Conservation (phyloP, 2,797 vertebrate genomes). For the Anguilla anguilla region DNA sequence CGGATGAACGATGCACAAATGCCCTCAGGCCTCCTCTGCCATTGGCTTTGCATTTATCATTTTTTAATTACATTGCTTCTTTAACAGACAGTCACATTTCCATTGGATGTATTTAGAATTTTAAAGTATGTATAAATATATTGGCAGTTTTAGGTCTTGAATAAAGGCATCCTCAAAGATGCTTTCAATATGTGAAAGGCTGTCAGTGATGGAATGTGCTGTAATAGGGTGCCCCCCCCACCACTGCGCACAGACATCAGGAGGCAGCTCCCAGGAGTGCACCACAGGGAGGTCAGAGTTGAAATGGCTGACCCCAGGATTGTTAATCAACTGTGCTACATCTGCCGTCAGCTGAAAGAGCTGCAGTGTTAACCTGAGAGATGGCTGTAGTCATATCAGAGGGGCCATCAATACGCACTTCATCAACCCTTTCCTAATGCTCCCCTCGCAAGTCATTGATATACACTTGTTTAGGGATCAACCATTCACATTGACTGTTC, state of each 20-base stretch:
- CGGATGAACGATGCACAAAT: neutral
- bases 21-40: neutral
- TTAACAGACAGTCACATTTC: neutral
- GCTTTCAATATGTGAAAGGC: constrained; percentile 7
- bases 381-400: neutral
- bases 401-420: constrained; percentile 4
- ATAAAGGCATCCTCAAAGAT: neutral
- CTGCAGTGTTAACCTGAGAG: constrained; percentile 11
- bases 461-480: constrained; percentile 14
- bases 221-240: constrained; percentile 43
- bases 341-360: constrained; percentile 17
- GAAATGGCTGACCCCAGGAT: constrained; percentile 43
- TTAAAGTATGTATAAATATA: neutral
- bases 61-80: neutral
- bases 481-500: constrained; percentile 9
- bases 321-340: constrained; percentile 52
- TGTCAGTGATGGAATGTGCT: constrained; percentile 44
- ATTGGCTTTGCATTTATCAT: neutral
- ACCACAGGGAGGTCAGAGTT: constrained; percentile 26
- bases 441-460: neutral
- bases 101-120: too few relatives aligned
- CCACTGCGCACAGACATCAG: neutral
- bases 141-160: neutral
- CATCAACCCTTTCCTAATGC: neutral
- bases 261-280: constrained; percentile 51